A percentile compares a stretch with the other conserved stretches of the same genome.
Evolutionary conservation across 2,113 vertebrate species (phyloP).

Genomic region (Dasypus novemcinctus): DNA sequence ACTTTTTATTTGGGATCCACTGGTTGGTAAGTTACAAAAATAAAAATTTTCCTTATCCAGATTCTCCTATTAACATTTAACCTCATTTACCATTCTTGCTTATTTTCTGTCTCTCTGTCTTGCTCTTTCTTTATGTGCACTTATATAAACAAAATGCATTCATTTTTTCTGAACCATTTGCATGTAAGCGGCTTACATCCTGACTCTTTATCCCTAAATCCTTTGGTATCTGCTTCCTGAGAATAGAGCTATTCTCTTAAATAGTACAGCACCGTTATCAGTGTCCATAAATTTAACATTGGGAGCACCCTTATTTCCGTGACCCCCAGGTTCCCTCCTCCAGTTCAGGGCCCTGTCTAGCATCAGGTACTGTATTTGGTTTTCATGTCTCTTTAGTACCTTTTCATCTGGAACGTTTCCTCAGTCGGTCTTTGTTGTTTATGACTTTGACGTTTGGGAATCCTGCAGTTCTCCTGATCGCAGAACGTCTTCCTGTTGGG

Average conservation of each 20-base stretch:
- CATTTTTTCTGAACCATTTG: neutral
- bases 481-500: neutral
- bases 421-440: neutral
- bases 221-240: neutral
- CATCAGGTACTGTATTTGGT: neutral
- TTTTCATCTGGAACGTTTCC: neutral
- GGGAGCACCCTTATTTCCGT: neutral
- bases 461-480: neutral
- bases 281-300: too few relatives aligned
- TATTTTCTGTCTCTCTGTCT: neutral
- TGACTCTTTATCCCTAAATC: neutral
- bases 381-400: neutral
- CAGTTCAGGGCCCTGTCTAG: neutral
- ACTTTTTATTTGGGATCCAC: slow-evolving; percentile 5
- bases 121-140: neutral
- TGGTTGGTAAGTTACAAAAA: neutral
- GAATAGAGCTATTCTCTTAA: neutral
- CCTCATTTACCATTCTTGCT: neutral
- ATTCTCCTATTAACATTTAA: neutral
- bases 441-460: neutral
- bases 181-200: neutral
- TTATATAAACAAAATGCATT: too few relatives aligned
- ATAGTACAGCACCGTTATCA: neutral
- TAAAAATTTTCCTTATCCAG: neutral
- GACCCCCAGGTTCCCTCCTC: neutral